phyloP scores from a whole-genome alignment of 1,140 invertebrate species.

The Penaeus indicus region DNA sequence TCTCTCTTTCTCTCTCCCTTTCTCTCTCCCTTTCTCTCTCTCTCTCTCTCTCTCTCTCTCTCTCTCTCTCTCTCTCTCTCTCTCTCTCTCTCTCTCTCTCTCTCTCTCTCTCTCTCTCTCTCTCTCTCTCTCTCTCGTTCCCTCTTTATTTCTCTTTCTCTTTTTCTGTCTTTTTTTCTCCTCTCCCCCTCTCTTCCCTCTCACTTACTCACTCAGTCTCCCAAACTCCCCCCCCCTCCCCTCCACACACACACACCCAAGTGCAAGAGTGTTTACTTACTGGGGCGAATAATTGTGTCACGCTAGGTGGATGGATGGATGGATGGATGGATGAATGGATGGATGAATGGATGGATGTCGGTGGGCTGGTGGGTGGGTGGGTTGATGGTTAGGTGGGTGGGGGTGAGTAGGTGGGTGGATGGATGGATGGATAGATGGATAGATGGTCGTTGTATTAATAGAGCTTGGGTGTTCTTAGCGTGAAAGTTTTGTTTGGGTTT shows the following conservation, averaged over 20 bases:
- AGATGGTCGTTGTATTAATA: too few relatives aligned
- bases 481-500: too few relatives aligned
- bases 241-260: slow-evolving; percentile 19
- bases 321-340: too few relatives aligned
- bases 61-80: background rate
- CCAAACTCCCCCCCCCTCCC: background rate
- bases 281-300: too few relatives aligned
- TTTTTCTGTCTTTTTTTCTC: background rate
- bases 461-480: too few relatives aligned
- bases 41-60: background rate
- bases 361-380: too few relatives aligned
- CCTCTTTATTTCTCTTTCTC: background rate
- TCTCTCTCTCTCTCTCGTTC: background rate
- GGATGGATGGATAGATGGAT: too few relatives aligned
- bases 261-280: background rate
- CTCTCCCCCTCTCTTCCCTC: background rate
- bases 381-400: too few relatives aligned
- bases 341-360: too few relatives aligned
- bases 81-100: background rate
- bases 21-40: background rate
- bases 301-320: too few relatives aligned
- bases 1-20: background rate
- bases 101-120: background rate
- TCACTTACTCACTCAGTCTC: background rate
- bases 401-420: too few relatives aligned